Evolutionary conservation across 2,888 invertebrate genomes (phyloP).

Genomic region (Aporophyla nigra): DNA sequence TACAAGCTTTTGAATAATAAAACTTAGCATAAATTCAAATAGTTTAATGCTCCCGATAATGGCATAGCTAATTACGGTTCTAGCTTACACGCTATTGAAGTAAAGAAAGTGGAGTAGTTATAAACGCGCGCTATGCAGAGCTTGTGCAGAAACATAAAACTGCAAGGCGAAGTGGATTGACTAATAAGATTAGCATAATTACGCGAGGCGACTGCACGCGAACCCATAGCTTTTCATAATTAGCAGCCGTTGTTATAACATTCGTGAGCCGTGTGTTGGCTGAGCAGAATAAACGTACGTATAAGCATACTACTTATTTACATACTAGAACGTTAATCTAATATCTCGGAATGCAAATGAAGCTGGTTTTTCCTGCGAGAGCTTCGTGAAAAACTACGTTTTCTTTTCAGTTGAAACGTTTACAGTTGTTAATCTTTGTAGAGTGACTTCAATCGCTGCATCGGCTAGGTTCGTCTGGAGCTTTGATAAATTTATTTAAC

Average conservation of each 20-base stretch:
- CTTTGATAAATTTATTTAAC: constrained; percentile 54
- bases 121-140: constrained; percentile 64
- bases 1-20: constrained; percentile 38
- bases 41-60: constrained; percentile 63
- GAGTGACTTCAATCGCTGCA: constrained; percentile 38
- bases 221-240: constrained; percentile 87
- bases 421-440: constrained; percentile 26
- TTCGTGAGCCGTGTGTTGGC: constrained; percentile 54
- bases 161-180: constrained; percentile 85
- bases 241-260: constrained; percentile 77
- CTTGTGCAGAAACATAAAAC: constrained; percentile 79
- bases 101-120: constrained; percentile 61
- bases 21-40: constrained; percentile 63
- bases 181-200: constrained; percentile 90
- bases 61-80: constrained; percentile 63
- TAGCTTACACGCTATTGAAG: constrained; percentile 64
- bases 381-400: constrained; percentile 24
- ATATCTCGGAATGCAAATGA: constrained; percentile 57
- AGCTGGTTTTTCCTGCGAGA: constrained; percentile 32
- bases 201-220: constrained; percentile 82
- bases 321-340: constrained; percentile 48
- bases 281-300: constrained; percentile 53
- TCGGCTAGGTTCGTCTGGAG: constrained; percentile 19
- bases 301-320: constrained; percentile 44
- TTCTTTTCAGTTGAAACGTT: constrained; percentile 40